These are phyloP conservation scores for Torymus auratus DNA, from an alignment of 2,888 invertebrate species.

Conservation along the genomic window DNA sequence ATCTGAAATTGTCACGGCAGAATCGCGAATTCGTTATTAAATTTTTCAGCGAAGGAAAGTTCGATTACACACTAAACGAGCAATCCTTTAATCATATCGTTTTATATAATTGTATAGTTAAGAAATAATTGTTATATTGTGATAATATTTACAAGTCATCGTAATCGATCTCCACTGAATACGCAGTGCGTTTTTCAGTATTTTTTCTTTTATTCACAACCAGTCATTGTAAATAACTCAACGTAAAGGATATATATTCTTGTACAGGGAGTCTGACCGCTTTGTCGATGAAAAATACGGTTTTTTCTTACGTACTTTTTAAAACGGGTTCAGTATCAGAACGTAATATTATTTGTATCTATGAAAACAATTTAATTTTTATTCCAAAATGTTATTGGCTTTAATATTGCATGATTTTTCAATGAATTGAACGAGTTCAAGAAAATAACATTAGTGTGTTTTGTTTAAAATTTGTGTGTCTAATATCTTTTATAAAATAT, in stretches of 20 bases:
- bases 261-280: slow-evolving; percentile 28
- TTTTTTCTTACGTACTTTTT: slow-evolving; percentile 28
- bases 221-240: slow-evolving; percentile 51
- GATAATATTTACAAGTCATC: slow-evolving; percentile 46
- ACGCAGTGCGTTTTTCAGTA: slow-evolving; percentile 44
- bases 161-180: slow-evolving; percentile 38
- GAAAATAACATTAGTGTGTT: too few species aligned
- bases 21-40: slow-evolving; percentile 15
- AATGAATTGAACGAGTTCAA: too few species aligned
- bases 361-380: background rate
- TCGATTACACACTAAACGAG: slow-evolving; percentile 8
- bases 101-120: slow-evolving; percentile 46
- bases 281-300: slow-evolving; percentile 40
- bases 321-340: background rate
- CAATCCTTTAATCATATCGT: slow-evolving; percentile 39
- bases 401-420: too few species aligned
- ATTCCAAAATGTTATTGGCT: background rate
- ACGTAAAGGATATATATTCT: slow-evolving; percentile 40
- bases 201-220: slow-evolving; percentile 22
- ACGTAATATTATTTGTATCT: background rate
- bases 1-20: background rate
- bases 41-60: background rate
- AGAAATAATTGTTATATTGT: slow-evolving; percentile 51
- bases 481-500: too few species aligned
- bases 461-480: too few species aligned